These are phyloP conservation scores for Tortrix viridana DNA, from an alignment of 2,888 invertebrate species.

Conservation along the genomic window DNA sequence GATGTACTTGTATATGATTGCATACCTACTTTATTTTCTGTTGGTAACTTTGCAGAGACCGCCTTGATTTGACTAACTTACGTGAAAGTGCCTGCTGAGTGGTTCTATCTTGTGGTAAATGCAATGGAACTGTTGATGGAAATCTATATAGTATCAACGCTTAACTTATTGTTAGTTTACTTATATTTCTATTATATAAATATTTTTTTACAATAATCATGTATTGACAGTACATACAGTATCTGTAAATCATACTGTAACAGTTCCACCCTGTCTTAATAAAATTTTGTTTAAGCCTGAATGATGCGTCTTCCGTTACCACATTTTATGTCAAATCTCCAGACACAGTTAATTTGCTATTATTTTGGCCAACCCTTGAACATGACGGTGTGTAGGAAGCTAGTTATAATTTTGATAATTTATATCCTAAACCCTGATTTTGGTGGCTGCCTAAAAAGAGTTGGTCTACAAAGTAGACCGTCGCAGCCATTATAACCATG, in stretches of 20 bases:
- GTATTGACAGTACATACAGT: slow-evolving; percentile 33
- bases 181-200: slow-evolving; percentile 34
- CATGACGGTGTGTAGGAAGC: slow-evolving; percentile 33
- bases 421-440: slow-evolving; percentile 19
- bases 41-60: slow-evolving; percentile 34
- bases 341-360: slow-evolving; percentile 10
- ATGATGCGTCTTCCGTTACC: slow-evolving; percentile 27
- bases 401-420: slow-evolving; percentile 37
- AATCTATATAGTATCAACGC: slow-evolving; percentile 22
- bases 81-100: slow-evolving; percentile 64
- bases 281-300: slow-evolving; percentile 5
- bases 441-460: slow-evolving; percentile 20
- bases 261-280: neutral
- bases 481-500: slow-evolving; percentile 51
- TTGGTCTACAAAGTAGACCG: slow-evolving; percentile 61
- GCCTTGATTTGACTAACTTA: slow-evolving; percentile 49
- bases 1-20: slow-evolving; percentile 1
- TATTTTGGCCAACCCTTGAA: slow-evolving; percentile 17
- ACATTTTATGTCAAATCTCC: slow-evolving; percentile 7
- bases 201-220: slow-evolving; percentile 36
- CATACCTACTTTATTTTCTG: slow-evolving; percentile 11
- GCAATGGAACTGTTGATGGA: slow-evolving; percentile 18
- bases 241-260: slow-evolving; percentile 19
- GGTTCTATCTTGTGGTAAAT: slow-evolving; percentile 34
- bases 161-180: slow-evolving; percentile 37